Conservation (phyloP, 2,113 vertebrate genomes). For the Spermophilus dauricus region DNA sequence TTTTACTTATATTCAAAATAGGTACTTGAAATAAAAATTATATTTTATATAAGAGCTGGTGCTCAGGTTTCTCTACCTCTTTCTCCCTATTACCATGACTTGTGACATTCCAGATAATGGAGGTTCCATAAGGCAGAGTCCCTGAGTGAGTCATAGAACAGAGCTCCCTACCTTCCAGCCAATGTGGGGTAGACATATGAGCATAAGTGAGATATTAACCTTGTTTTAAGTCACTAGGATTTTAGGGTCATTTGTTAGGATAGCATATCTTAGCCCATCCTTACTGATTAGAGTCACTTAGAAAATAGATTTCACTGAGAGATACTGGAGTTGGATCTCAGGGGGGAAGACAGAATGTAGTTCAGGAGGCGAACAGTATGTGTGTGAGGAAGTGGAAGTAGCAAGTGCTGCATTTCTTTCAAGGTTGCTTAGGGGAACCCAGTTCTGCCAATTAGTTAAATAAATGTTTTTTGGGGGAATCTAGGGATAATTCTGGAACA, state of each 20-base stretch:
- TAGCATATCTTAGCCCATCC: neutral
- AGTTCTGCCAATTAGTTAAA: conserved; percentile 70
- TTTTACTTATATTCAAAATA: conserved; percentile 25
- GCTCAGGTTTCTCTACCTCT: neutral
- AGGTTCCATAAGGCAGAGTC: neutral
- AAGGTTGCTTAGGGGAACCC: conserved; percentile 59
- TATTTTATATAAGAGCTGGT: neutral
- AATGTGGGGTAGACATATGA: neutral
- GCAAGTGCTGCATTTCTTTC: conserved; percentile 44
- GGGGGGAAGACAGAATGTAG: neutral
- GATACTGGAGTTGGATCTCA: neutral
- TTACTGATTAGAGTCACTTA: neutral
- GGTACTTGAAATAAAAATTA: neutral
- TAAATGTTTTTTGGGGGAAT: conserved; percentile 67
- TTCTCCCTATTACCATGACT: neutral
- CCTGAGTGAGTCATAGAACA: neutral
- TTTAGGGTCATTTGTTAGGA: conserved; percentile 21
- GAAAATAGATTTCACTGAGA: neutral
- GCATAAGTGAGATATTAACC: neutral
- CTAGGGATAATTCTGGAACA: conserved; percentile 71
- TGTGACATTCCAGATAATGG: neutral
- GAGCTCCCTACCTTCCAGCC: neutral
- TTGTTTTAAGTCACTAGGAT: conserved; percentile 12
- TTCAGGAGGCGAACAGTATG: neutral
- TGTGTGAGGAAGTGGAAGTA: neutral